phyloP scores from a whole-genome alignment of 2,888 invertebrate genomes.

The Chalcis sispes region DNA sequence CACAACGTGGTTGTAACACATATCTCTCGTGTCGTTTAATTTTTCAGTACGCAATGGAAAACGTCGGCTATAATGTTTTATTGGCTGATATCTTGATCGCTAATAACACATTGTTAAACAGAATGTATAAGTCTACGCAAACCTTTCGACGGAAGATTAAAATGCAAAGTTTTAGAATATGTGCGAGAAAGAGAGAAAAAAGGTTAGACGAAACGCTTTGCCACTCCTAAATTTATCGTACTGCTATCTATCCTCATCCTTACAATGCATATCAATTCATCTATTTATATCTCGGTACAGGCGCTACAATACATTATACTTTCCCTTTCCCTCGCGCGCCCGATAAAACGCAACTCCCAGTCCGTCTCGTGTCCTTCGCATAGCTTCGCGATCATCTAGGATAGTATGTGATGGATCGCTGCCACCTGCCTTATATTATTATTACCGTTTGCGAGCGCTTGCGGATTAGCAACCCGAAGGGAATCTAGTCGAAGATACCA shows the following conservation, averaged over 20 bases:
- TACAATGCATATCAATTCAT: constrained; percentile 27
- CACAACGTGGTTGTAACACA: too few species aligned
- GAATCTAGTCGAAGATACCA: constrained; percentile 49
- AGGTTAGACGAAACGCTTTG: not conserved
- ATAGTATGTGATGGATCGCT: constrained; percentile 68
- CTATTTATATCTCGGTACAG: constrained; percentile 6
- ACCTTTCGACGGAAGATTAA: constrained; percentile 4
- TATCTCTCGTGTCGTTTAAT: too few species aligned
- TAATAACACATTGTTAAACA: too few species aligned
- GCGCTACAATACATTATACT: constrained; percentile 24
- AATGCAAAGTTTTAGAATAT: not conserved
- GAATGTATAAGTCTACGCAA: too few species aligned
- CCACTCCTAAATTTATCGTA: constrained; percentile 34
- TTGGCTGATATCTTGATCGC: too few species aligned
- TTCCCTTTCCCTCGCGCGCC: constrained; percentile 48
- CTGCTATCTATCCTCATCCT: constrained; percentile 9
- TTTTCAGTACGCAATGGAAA: too few species aligned
- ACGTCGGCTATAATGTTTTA: too few species aligned
- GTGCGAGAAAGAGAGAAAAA: too few species aligned
- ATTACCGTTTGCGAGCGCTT: constrained; percentile 30
- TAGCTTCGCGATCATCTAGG: constrained; percentile 66
- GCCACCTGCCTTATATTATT: too few species aligned
- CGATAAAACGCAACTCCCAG: constrained; percentile 53
- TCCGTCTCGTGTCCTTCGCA: constrained; percentile 66
- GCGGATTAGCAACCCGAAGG: constrained; percentile 19